Evolutionary conservation across 2,797 vertebrate genomes (phyloP), one percentile per base, ranked within the genome.

Genomic region (Enteromius unitaeniatus): DNA sequence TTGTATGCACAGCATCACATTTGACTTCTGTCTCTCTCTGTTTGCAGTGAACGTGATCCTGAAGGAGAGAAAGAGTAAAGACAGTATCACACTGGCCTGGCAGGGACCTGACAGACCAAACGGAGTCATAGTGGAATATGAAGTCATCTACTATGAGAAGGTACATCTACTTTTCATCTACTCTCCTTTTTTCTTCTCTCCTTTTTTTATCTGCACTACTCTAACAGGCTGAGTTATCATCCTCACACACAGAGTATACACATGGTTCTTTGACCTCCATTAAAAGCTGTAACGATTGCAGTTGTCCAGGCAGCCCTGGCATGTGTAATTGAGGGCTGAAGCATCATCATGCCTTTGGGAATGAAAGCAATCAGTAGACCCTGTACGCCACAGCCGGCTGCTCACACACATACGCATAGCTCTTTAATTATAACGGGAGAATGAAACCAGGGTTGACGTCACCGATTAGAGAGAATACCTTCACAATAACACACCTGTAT

Each of bases 81-180:
- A 96, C 92, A 96, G 95, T 8, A 93, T 96, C 89, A 96, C 96
- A 64, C 94, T 96, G 90, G 95, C 95, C 72, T 96, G 95, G 94
- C 95, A 96, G 91, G 96, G 94, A 78, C 95, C 95, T 0, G 93
- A 95, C 87, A 93, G 93, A 88, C 93, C 95, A 84, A 95, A 92
- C 15, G 95, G 94, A 53, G 95, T 85, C 21, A 94, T 95, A 8
- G 93, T 96, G 86, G 95, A 96, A 87, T 96, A 96, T 89, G 95
- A 96, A 90, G 94, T 96, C 85, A 95, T 96, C 89, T 96, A 96
- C 89, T 96, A 96, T 45, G 96, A 96, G 89, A 96, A 96, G 95
- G 96, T 96, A 91, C 51, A 3, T 23, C 19, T 83, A 58, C 37
- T 47, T 10, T 1, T 60, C 23, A 37, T 34, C 62, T 62, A 19